Percentiles rank a stretch among this genome's conserved stretches.
Evolutionary conservation across 2,888 invertebrate species (phyloP).

Genomic region (Lumbricus terrestris): DNA sequence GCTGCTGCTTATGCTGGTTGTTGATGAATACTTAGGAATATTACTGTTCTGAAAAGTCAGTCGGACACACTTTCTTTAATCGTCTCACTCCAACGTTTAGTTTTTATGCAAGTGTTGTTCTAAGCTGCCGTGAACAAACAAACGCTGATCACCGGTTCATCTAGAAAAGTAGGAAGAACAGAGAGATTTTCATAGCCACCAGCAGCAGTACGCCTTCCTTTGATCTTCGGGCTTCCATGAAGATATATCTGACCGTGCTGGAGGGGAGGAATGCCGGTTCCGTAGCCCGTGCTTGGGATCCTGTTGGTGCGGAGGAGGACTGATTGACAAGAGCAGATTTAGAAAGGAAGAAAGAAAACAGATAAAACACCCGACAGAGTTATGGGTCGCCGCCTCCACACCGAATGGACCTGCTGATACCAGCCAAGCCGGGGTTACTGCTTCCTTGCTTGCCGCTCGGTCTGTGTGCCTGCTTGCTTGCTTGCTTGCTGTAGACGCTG

Average conservation of each 20-base stretch:
- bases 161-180: not conserved
- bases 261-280: not conserved
- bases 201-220: not conserved
- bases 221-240: not conserved
- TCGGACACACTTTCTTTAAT: not conserved
- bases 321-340: not conserved
- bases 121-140: not conserved
- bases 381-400: not conserved
- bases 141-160: not conserved
- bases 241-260: not conserved
- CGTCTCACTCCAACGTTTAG: not conserved
- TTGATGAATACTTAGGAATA: not conserved
- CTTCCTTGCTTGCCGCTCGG: not conserved
- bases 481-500: not conserved
- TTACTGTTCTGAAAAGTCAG: too few species aligned
- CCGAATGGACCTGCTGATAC: not conserved
- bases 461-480: too few species aligned
- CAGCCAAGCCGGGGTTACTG: not conserved
- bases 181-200: not conserved
- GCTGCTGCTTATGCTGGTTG: not conserved
- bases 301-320: not conserved
- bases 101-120: not conserved
- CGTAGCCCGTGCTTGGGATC: not conserved
- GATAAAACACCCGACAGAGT: not conserved
- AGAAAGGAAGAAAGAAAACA: slow-evolving; percentile 3